Evolutionary conservation across 2,113 vertebrate species (phyloP).

Genomic region (Regulus satrapa): DNA sequence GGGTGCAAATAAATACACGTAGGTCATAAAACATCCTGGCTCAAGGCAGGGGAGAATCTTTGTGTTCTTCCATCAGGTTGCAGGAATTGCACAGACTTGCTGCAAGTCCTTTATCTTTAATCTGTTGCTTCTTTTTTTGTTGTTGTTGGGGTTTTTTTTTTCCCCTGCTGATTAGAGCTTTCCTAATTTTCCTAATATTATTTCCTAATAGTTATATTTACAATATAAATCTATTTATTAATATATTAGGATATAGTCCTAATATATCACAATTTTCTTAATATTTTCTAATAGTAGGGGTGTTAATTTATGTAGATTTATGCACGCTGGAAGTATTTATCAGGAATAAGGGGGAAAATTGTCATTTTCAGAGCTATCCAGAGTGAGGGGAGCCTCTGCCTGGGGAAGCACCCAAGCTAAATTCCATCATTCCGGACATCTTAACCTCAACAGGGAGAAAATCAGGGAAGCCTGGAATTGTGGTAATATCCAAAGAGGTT

Average conservation of each 20-base stretch:
- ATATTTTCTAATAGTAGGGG: background rate
- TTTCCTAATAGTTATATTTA: too few species aligned
- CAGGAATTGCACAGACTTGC: background rate
- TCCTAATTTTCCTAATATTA: too few species aligned
- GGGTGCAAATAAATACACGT: conserved; percentile 49
- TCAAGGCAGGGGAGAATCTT: background rate
- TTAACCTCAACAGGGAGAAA: background rate
- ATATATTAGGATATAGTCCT: too few species aligned
- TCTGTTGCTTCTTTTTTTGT: background rate
- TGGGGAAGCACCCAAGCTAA: background rate
- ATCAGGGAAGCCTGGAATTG: background rate
- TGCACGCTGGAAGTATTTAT: background rate
- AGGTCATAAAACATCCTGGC: conserved; percentile 19
- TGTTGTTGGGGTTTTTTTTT: background rate
- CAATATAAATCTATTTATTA: too few species aligned
- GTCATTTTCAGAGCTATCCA: background rate
- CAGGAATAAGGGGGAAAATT: background rate
- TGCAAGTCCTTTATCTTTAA: background rate
- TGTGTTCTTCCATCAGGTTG: background rate
- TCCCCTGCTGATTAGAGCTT: background rate
- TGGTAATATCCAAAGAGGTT: background rate
- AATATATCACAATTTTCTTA: too few species aligned
- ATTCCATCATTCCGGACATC: rapidly evolving
- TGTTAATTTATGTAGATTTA: background rate
- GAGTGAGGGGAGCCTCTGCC: background rate